Evolutionary conservation across 2,888 invertebrate species (phyloP).

Genomic region (Callinectes sapidus): DNA sequence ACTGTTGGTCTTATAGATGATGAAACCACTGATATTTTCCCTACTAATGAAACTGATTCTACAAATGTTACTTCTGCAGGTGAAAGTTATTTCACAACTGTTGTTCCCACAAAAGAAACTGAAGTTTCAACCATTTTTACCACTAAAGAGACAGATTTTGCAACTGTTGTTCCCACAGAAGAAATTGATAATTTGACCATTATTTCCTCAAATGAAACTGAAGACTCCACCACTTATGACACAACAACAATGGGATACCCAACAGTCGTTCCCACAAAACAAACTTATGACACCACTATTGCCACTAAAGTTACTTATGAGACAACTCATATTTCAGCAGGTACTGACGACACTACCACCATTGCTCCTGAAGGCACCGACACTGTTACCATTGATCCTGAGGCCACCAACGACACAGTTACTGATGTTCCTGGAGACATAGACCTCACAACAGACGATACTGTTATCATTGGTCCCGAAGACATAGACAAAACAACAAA

Average conservation of each 20-base stretch:
- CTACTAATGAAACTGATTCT: not conserved
- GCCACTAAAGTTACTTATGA: conserved; percentile 1
- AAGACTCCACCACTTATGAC: not conserved
- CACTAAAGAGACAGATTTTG: not conserved
- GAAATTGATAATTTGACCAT: not conserved
- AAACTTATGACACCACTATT: not conserved
- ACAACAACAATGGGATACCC: not conserved
- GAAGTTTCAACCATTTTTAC: not conserved
- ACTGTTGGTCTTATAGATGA: not conserved
- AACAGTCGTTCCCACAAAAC: conserved; percentile 18
- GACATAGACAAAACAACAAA: conserved; percentile 8
- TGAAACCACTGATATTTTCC: not conserved
- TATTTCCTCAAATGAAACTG: not conserved
- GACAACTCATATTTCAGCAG: not conserved
- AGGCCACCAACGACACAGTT: not conserved
- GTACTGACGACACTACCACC: not conserved
- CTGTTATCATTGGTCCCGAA: not conserved
- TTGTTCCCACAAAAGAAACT: not conserved
- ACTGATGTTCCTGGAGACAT: conserved; percentile 32
- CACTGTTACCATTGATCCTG: conserved; percentile 38
- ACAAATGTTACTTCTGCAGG: not conserved
- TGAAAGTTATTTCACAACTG: conserved; percentile 16
- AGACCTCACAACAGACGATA: not conserved
- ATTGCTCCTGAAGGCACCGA: conserved; percentile 32
- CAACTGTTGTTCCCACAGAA: conserved; percentile 18